phyloP scores from a whole-genome alignment of 2,113 vertebrate species.

The Gopherus flavomarginatus region DNA sequence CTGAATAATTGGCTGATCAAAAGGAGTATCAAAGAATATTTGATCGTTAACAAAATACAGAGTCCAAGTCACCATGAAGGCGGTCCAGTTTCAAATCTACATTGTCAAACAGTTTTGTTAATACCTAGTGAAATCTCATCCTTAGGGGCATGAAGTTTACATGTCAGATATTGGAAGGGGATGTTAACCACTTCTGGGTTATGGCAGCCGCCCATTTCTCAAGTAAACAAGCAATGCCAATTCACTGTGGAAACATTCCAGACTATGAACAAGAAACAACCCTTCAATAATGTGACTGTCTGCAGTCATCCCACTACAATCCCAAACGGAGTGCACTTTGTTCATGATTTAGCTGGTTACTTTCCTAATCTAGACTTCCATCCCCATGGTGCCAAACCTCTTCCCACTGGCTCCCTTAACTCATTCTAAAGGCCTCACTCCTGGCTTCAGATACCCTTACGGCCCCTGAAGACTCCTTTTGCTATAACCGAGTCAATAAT shows the following conservation, averaged over 20 bases:
- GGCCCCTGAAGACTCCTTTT: neutral
- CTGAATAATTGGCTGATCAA: neutral
- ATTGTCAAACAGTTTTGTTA: constrained; percentile 58
- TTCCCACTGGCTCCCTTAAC: neutral
- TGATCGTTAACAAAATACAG: neutral
- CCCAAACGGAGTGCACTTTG: neutral
- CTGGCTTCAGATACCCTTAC: neutral
- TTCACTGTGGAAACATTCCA: fast-evolving
- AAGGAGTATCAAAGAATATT: neutral
- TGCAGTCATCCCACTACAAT: neutral
- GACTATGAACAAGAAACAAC: neutral
- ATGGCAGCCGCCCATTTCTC: neutral
- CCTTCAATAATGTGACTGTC: neutral
- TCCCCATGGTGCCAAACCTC: neutral
- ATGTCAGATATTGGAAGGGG: constrained; percentile 34
- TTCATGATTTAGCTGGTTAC: neutral
- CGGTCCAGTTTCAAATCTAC: constrained; percentile 28
- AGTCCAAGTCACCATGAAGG: neutral
- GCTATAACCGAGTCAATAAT: neutral
- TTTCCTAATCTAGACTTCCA: neutral
- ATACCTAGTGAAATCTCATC: constrained; percentile 35
- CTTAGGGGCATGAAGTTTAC: constrained; percentile 18
- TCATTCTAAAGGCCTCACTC: neutral
- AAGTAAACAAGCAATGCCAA: neutral
- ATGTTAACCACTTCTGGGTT: neutral